Base-by-base conservation (phyloP, 2,888 invertebrate genomes). In the Argyresthia albistria region DNA sequence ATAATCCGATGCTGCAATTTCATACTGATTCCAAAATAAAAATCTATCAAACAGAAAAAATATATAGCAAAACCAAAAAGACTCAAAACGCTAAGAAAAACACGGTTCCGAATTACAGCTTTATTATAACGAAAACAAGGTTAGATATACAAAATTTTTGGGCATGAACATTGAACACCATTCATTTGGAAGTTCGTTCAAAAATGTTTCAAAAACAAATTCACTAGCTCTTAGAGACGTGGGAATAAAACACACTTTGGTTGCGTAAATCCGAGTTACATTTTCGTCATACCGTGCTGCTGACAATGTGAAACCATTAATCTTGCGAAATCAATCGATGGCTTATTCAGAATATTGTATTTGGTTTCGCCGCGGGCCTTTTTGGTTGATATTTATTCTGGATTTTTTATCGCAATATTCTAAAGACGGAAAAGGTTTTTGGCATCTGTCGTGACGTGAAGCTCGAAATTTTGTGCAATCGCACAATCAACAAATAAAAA, bases 311-410 rank as follows among this genome's bases (percentile, higher is more conserved):
- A 67, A 66, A 80, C 80, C 86, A 88, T 88, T 87, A 86, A 88
- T 88, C 88, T 88, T 88, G 72, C 72, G 74, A 84, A 88, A 88
- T 88, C 87, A 88, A 88, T 88, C 88, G 86, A 87, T 87, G 83
- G 86, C 81, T 83, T 84, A 84, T 83, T 87, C 82, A 80, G 81
- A 83, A 86, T 83, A 82, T 83, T 80, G 82, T 84, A 79, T 86
- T 83, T 78, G 84, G 81, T 76, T 80, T 81, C 76, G 69, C 80
- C 73, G 80, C 78, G 75, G 75, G 75, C 75, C 74, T 82, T 83
- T 70, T 80, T 64, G 73, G 70, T 78, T 72, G 69, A 76, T 87
- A 78, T 88, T 88, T 86, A 79, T 80, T 83, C 82, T 82, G 73
- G 72, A 80, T 79, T 72, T 84, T 84, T 86, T 87, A 80, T 76